Conservation (phyloP, 2,888 invertebrate species). For the Hofmannophila pseudospretella region DNA sequence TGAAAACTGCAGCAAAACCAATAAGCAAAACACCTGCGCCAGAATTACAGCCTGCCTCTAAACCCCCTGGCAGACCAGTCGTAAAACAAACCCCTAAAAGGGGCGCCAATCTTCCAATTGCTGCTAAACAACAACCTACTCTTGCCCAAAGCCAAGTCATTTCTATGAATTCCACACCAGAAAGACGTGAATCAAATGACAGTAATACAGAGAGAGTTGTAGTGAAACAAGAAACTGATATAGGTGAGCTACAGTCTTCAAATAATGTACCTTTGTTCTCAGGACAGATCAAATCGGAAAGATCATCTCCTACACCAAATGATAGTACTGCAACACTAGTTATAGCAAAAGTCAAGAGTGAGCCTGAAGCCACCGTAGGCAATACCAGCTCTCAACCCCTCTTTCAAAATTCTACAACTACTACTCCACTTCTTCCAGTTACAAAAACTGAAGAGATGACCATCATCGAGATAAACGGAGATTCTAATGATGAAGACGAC, state of each 20-base stretch:
- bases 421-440: slow-evolving; percentile 44
- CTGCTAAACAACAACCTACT: slow-evolving; percentile 25
- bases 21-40: slow-evolving; percentile 28
- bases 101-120: slow-evolving; percentile 38
- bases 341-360: slow-evolving; percentile 53
- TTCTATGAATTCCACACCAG: slow-evolving; percentile 18
- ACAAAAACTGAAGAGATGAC: slow-evolving; percentile 60
- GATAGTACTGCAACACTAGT: slow-evolving; percentile 36
- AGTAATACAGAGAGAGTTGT: slow-evolving; percentile 39
- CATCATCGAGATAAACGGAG: slow-evolving; percentile 69
- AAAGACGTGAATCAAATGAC: slow-evolving; percentile 38
- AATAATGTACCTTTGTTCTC: slow-evolving; percentile 50
- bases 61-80: slow-evolving; percentile 43
- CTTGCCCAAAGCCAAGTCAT: slow-evolving; percentile 16
- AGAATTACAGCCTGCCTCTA: slow-evolving; percentile 22
- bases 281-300: slow-evolving; percentile 57
- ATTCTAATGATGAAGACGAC: slow-evolving; percentile 69
- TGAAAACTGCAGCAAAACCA: slow-evolving; percentile 27
- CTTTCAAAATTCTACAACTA: slow-evolving; percentile 20
- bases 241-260: slow-evolving; percentile 22
- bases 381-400: slow-evolving; percentile 19
- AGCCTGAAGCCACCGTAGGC: slow-evolving; percentile 41
- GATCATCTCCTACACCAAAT: slow-evolving; percentile 43
- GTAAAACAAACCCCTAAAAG: slow-evolving; percentile 68
- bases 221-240: slow-evolving; percentile 55